A percentile compares a stretch with the other conserved stretches of the same genome.
phyloP scores from a whole-genome alignment of 2,797 vertebrate species.

The Triplophysa yarkandensis region DNA sequence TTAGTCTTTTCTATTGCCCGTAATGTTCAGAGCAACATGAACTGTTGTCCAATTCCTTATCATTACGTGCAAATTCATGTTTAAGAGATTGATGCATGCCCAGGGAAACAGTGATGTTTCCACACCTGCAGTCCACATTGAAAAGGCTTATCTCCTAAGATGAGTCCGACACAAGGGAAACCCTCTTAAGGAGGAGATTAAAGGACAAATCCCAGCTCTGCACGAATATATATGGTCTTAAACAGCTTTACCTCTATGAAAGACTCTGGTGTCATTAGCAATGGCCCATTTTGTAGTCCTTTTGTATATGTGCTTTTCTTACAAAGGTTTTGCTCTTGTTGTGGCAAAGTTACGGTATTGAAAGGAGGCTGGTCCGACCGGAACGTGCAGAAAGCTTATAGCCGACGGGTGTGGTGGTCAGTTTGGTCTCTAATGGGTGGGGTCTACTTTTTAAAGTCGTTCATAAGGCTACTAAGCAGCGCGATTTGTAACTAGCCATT shows the following conservation, averaged over 20 bases:
- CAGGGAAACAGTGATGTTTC: slow-evolving; percentile 21
- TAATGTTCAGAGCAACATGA: too few species aligned
- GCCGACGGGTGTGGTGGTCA: slow-evolving; percentile 5
- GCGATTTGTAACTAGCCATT: slow-evolving; percentile 5
- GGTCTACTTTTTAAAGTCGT: slow-evolving; percentile 53
- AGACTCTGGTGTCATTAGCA: slow-evolving; percentile 68
- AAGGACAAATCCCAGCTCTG: slow-evolving; percentile 72
- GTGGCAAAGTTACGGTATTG: not conserved
- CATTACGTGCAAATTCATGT: not conserved
- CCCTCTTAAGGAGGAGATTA: slow-evolving; percentile 72
- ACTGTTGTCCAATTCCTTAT: not conserved
- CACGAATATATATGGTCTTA: slow-evolving; percentile 70
- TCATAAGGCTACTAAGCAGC: slow-evolving; percentile 43
- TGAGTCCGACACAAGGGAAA: slow-evolving; percentile 69
- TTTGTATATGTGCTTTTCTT: slow-evolving; percentile 12
- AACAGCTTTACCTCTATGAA: slow-evolving; percentile 66
- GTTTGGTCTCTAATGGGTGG: not conserved
- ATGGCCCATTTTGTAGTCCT: slow-evolving; percentile 30
- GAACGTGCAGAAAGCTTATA: not conserved
- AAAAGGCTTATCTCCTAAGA: slow-evolving; percentile 55
- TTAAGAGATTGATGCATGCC: not conserved
- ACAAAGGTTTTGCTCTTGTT: not conserved
- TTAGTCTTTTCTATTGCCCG: not conserved
- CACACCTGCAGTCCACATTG: slow-evolving; percentile 21
- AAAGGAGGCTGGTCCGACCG: slow-evolving; percentile 10